These are phyloP conservation scores for Hypsibius dujardini DNA, from an alignment of 1,140 invertebrate genomes.

Conservation along the genomic window DNA sequence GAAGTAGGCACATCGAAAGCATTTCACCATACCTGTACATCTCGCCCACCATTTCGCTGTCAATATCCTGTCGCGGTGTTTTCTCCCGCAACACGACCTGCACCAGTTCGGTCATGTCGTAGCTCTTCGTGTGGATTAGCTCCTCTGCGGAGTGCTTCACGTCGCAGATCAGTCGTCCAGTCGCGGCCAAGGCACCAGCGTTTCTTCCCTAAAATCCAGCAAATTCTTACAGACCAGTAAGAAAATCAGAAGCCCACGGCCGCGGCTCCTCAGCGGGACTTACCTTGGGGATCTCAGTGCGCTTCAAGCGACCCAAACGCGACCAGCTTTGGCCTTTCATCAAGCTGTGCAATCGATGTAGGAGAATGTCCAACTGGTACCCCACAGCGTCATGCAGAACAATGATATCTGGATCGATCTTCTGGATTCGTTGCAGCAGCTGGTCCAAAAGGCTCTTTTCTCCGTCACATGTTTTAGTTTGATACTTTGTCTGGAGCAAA, in stretches of 20 bases:
- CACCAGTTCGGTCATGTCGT: constrained; percentile 68
- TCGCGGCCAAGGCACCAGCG: too few species aligned
- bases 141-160: constrained; percentile 81
- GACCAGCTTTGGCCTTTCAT: constrained; percentile 58
- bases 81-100: constrained; percentile 39
- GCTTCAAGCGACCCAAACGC: constrained; percentile 60
- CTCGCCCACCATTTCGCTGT: constrained; percentile 26
- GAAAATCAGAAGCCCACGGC: too few species aligned
- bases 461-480: too few species aligned
- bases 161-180: constrained; percentile 77
- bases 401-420: constrained; percentile 77
- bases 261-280: too few species aligned
- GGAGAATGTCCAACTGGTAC: constrained; percentile 66
- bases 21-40: constrained; percentile 45
- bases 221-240: too few species aligned
- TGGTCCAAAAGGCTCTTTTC: not conserved
- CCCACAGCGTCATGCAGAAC: constrained; percentile 67
- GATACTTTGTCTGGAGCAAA: too few species aligned
- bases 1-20: not conserved
- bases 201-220: too few species aligned
- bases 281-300: constrained; percentile 42
- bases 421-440: constrained; percentile 45
- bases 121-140: constrained; percentile 69
- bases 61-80: constrained; percentile 26
- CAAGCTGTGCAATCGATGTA: constrained; percentile 51